A percentile compares a stretch with the other conserved stretches of the same genome.
Conservation (phyloP, 2,797 vertebrate species). For the Erithacus rubecula region DNA sequence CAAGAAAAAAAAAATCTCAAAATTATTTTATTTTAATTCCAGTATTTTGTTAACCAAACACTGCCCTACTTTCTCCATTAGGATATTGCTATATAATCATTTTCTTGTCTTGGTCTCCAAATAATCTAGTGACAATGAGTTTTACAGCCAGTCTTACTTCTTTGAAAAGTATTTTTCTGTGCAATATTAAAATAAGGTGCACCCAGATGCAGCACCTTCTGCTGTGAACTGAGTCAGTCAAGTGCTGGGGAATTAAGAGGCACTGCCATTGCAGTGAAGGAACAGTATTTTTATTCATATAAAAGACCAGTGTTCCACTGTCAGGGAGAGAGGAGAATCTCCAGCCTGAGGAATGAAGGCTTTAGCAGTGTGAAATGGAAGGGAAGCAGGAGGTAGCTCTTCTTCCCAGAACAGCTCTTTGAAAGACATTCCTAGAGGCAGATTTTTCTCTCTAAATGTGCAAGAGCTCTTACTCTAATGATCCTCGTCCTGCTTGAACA, state of each 20-base stretch:
- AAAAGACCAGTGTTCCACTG: not conserved
- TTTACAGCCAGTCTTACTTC: not conserved
- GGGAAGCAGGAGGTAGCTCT: not conserved
- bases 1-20: not conserved
- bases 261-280: not conserved
- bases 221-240: not conserved
- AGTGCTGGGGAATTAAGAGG: not conserved
- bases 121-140: not conserved
- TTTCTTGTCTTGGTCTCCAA: not conserved
- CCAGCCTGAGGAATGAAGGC: not conserved
- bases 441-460: not conserved
- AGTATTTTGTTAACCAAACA: not conserved
- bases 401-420: not conserved
- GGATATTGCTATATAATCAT: not conserved
- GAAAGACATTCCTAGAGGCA: not conserved
- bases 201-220: not conserved
- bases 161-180: not conserved
- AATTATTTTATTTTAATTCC: not conserved
- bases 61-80: not conserved
- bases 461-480: not conserved
- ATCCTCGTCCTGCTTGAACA: not conserved
- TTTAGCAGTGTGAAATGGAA: not conserved
- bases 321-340: not conserved
- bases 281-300: not conserved
- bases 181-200: not conserved